phyloP scores from a whole-genome alignment of 1,140 invertebrate genomes.

The Cydia fagiglandana region DNA sequence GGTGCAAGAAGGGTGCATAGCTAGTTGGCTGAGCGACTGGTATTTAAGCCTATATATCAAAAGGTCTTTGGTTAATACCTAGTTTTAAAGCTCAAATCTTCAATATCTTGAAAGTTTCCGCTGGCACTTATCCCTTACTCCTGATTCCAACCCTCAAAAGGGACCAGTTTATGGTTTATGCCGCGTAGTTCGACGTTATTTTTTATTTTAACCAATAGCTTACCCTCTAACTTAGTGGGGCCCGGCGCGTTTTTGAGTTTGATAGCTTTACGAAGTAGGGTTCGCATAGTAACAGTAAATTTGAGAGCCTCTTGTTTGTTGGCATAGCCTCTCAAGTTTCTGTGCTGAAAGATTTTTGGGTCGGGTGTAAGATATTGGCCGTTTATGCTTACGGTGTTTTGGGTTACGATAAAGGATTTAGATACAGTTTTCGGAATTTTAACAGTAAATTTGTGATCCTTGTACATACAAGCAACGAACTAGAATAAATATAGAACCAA shows the following conservation, averaged over 20 bases:
- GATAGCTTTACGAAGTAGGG: slow-evolving; percentile 26
- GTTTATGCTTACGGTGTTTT: neutral
- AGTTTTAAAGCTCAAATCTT: too few species aligned
- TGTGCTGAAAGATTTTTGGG: slow-evolving; percentile 9
- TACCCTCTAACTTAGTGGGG: slow-evolving; percentile 31
- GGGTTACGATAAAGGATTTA: neutral
- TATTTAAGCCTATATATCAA: too few species aligned
- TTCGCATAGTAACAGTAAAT: slow-evolving; percentile 30
- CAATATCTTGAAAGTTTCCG: neutral
- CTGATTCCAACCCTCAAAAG: slow-evolving; percentile 4
- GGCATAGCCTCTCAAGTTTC: neutral
- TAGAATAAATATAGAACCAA: too few species aligned
- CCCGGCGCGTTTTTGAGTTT: slow-evolving; percentile 21
- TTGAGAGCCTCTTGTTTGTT: slow-evolving; percentile 17
- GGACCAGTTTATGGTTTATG: slow-evolving; percentile 39
- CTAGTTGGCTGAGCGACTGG: too few species aligned
- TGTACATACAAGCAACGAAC: neutral
- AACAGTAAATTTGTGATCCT: neutral
- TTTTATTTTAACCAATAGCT: slow-evolving; percentile 38
- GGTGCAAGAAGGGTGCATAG: too few species aligned
- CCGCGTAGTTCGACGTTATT: slow-evolving; percentile 34
- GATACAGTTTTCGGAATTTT: neutral
- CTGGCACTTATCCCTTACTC: neutral
- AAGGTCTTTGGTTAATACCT: too few species aligned
- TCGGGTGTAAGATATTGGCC: slow-evolving; percentile 10